Evolutionary conservation across 2,888 invertebrate genomes (phyloP).

Genomic region (Acleris laterana): DNA sequence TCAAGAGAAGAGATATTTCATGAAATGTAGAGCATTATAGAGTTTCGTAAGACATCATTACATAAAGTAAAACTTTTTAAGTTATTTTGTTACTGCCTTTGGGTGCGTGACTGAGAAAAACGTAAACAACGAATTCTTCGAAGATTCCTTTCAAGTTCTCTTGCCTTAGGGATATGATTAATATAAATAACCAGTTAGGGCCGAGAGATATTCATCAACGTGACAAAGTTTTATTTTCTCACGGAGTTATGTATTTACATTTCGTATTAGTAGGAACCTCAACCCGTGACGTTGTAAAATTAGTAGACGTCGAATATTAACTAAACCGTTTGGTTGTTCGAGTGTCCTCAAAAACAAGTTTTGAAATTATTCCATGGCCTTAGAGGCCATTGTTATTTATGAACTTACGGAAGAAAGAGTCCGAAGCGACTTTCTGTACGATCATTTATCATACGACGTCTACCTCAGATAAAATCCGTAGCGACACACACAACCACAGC

Average conservation of each 20-base stretch:
- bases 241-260: constrained; percentile 4
- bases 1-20: too few relatives aligned
- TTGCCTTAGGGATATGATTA: constrained; percentile 7
- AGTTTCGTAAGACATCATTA: neutral
- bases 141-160: neutral
- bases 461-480: constrained; percentile 67
- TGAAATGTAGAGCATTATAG: too few relatives aligned
- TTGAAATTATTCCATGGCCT: constrained; percentile 59
- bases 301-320: constrained; percentile 40
- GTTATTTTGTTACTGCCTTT: neutral
- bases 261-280: constrained; percentile 34
- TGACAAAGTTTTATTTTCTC: constrained; percentile 11
- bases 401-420: constrained; percentile 63
- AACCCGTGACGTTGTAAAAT: constrained; percentile 44
- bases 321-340: constrained; percentile 15
- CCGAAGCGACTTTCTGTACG: constrained; percentile 63
- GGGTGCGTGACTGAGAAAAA: constrained; percentile 5
- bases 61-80: neutral
- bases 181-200: constrained; percentile 16
- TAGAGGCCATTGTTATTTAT: constrained; percentile 68
- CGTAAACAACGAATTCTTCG: neutral
- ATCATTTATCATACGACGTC: constrained; percentile 77
- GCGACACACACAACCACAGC: constrained; percentile 50
- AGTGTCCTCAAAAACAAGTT: constrained; percentile 50
- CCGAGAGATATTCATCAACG: constrained; percentile 11